These are phyloP conservation scores for Sarcophaga carnaria DNA, from an alignment of 2,888 invertebrate genomes.

Conservation along the genomic window DNA sequence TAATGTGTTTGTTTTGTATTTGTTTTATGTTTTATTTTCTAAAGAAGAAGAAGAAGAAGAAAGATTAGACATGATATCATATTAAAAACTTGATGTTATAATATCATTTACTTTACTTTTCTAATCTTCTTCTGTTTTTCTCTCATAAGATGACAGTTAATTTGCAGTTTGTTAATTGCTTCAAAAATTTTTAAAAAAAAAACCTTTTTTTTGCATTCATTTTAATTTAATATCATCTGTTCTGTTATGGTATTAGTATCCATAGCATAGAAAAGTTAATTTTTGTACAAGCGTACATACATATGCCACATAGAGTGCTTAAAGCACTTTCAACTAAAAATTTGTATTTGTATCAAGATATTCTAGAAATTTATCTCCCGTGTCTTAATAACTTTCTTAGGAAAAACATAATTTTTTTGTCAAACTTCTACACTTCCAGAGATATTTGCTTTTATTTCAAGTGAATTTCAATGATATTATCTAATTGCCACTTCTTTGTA, in stretches of 20 bases:
- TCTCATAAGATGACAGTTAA: constrained; percentile 59
- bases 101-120: constrained; percentile 46
- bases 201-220: neutral
- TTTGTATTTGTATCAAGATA: too few species aligned
- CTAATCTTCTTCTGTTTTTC: neutral
- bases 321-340: too few species aligned
- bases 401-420: too few species aligned
- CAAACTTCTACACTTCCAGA: too few species aligned
- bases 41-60: neutral
- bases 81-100: constrained; percentile 55
- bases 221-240: neutral
- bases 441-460: too few species aligned
- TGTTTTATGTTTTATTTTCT: too few species aligned
- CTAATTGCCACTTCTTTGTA: too few species aligned
- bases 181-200: constrained; percentile 17
- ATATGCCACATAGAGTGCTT: neutral
- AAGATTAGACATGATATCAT: constrained; percentile 47
- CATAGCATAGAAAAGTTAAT: neutral
- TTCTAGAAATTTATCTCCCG: too few species aligned
- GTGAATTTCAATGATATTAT: too few species aligned
- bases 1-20: neutral
- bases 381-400: too few species aligned
- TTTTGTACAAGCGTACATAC: neutral
- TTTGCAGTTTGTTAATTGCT: constrained; percentile 61
- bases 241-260: too few species aligned